Evolutionary conservation across 2,888 invertebrate species (phyloP), one percentile per base, ranked within the genome.

Genomic region (Trichogramma dendrolimi): DNA sequence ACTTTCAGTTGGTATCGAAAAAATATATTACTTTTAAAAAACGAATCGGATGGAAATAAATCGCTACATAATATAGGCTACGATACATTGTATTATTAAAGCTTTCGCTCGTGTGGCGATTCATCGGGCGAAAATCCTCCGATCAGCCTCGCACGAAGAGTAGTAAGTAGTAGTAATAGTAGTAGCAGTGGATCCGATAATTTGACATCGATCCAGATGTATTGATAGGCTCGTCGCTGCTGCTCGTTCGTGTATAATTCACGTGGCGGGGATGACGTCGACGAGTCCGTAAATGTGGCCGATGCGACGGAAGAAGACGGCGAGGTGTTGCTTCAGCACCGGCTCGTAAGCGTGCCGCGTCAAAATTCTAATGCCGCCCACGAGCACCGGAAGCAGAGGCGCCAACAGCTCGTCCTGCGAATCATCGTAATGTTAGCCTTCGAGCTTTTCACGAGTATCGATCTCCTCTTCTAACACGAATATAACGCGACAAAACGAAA

Each of bases 301-400:
- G 40, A 86, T 79, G 58, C 85, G 79, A 68, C 83, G 82, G 65
- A 84, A 80, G 72, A 85, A 80, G 62, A 81, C 79, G 11, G 84
- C 83, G 48, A 86, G 77, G 58, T 83, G 81, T 67, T 83, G 82
- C 70, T 83, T 81, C 60, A 86, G 78, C 53, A 80, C 77, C 58
- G 81, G 76, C 71, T 85, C 84, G 60, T 82, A 79, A 10, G 83
- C 83, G 70, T 85, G 83, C 62, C 83, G 83, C 38, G 84, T 83
- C 58, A 86, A 78, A 55, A 82, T 80, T 65, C 83, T 81, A 57
- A 86, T 80, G 58, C 84, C 83, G 66, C 81, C 80, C 68, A 84
- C 84, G 66, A 84, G 77, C n/a, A 82, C 80, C 40, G 86, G 85
- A 67, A 86, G 81, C 53, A 86, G 76, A 38, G 83, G 81, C 46